Base-by-base conservation (phyloP, 2,797 vertebrate species). In the Enteromius radiatus region DNA sequence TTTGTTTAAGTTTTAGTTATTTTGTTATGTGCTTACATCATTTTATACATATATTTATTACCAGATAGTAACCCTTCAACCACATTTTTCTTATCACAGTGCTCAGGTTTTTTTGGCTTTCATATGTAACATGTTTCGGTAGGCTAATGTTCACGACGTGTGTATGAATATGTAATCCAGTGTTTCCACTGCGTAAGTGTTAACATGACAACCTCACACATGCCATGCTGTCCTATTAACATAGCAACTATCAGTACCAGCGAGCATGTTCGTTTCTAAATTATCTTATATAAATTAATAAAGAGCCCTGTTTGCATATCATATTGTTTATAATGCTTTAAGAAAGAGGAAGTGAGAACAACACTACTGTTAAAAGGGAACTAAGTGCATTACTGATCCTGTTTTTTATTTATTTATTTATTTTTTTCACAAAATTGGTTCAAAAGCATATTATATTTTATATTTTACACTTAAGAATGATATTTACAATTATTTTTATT, bases 151-250 rank as follows among this genome's bases (percentile, higher is more conserved):
- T 17, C 23, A 17, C 14, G 10, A 10, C 0, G 23, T 47, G 23
- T 47, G 23, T 45, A 47, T 78, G 43, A 65, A 54, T 56, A 33
- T 75, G 21, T 67, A 36, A 36, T 63, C 17, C 12, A 36, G 76
- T 36, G 43, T 65, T 78, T 78, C 76, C 14, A 3, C 31, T 67
- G 61, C 21, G 45, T 10, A 36, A 36, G 36, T n/a, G 45, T 78
- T 78, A 52, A 64, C 63, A 38, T 23, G 31, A 79, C 77, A 68
- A 31, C 49, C 10, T 54, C 47, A 69, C 14, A 15, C 63, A 38
- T 5, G 15, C 33, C 45, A 52, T 2, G 5, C 64, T 54, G 31
- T 54, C 77, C 31, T 54, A 36, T 56, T 41, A 28, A 68, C 64
- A 56, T 79, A 5, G 31, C 17, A 49, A 38, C 63, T 52, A 19